These are phyloP conservation scores for Garra rufa DNA, from an alignment of 2,113 vertebrate species.

Conservation along the genomic window DNA sequence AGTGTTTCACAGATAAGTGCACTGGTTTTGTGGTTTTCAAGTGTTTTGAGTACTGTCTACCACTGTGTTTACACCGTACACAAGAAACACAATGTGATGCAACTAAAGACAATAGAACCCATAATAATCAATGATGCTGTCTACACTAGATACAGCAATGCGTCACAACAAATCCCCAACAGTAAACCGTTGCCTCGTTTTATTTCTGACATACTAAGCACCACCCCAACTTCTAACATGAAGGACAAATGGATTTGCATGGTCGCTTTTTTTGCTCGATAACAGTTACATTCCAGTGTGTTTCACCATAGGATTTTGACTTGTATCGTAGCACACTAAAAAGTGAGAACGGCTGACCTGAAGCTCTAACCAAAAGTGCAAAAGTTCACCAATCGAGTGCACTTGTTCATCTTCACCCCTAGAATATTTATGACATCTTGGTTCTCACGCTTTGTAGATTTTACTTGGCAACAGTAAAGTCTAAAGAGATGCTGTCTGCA, in stretches of 20 bases:
- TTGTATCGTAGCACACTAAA: not conserved
- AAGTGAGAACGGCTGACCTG: not conserved
- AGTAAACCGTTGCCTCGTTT: not conserved
- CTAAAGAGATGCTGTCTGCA: slow-evolving; percentile 17
- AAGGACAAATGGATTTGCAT: not conserved
- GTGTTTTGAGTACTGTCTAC: not conserved
- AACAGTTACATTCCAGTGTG: no score
- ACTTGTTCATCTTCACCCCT: not conserved
- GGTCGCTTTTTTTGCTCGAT: no score
- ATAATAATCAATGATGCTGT: no score
- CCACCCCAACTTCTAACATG: not conserved
- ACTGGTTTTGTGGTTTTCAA: slow-evolving; percentile 5
- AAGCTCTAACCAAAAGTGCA: not conserved
- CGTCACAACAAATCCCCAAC: not conserved
- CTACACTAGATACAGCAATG: no score
- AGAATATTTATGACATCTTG: slow-evolving; percentile 16
- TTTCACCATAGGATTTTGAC: not conserved
- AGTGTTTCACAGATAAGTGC: not conserved
- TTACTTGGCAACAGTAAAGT: slow-evolving; percentile 30
- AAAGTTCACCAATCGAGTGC: slow-evolving; percentile 7
- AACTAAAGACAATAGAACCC: not conserved
- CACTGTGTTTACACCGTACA: not conserved
- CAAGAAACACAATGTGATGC: no score
- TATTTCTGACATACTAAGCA: not conserved
- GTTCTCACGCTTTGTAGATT: slow-evolving; percentile 20